These are phyloP conservation scores for Macrotrachela quadricornifera DNA, from an alignment of 1,140 invertebrate species.

Conservation along the genomic window DNA sequence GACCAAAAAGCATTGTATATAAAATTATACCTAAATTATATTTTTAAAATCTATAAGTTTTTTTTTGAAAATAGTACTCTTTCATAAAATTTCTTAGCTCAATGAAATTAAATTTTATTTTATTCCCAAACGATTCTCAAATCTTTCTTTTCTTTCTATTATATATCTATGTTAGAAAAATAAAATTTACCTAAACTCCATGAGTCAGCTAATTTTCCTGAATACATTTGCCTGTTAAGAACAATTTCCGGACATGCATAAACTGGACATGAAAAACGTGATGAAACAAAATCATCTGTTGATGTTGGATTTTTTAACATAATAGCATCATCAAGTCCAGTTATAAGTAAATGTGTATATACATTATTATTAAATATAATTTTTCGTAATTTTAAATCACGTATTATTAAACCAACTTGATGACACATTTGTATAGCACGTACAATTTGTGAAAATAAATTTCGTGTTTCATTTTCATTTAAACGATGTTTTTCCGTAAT, in stretches of 20 bases:
- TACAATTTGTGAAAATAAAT: conserved; percentile 64
- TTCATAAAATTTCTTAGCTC: too few relatives aligned
- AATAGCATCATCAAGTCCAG: conserved; percentile 46
- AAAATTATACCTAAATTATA: conserved; percentile 58
- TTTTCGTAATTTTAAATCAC: conserved; percentile 83
- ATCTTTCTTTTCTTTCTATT: too few relatives aligned
- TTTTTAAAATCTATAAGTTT: too few relatives aligned
- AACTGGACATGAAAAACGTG: conserved; percentile 81
- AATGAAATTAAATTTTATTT: too few relatives aligned
- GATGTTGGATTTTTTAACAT: too few relatives aligned
- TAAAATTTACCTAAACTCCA: conserved; percentile 52
- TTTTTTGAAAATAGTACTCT: too few relatives aligned
- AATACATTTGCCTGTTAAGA: conserved; percentile 47
- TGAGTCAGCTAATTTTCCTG: conserved; percentile 74
- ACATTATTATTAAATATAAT: conserved; percentile 81
- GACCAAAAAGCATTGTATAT: conserved; percentile 84
- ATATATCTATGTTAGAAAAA: too few relatives aligned
- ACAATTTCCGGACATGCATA: conserved; percentile 62
- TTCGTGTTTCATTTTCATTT: conserved; percentile 56
- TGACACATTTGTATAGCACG: conserved; percentile 71
- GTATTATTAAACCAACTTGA: conserved; percentile 65
- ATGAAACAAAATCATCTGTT: conserved; percentile 54
- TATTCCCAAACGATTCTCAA: too few relatives aligned
- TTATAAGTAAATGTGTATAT: conserved; percentile 65
- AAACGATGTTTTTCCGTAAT: conserved; percentile 58